Conservation (phyloP, 2,113 vertebrate species). For the Nothoprocta perdicaria region DNA sequence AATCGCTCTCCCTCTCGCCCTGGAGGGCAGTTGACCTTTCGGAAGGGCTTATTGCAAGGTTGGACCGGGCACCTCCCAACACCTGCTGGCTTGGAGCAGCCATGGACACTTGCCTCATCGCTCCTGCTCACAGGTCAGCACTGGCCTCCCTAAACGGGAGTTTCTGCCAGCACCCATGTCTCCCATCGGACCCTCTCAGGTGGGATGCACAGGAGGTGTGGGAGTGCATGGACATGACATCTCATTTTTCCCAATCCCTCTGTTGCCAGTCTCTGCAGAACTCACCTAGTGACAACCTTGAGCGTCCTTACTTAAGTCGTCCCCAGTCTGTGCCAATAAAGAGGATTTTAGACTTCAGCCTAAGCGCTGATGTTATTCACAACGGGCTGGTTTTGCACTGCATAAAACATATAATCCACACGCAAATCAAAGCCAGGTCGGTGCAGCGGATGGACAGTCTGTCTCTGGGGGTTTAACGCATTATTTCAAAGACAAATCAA, state of each 20-base stretch:
- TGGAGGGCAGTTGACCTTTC: not conserved
- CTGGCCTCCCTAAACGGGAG: accelerated
- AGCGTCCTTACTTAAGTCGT: constrained; percentile 33
- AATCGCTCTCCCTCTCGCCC: constrained; percentile 20
- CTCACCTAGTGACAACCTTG: constrained; percentile 65
- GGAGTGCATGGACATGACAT: not conserved
- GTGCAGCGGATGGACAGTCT: not conserved
- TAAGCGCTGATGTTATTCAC: constrained; percentile 26
- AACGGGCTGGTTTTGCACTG: constrained; percentile 41
- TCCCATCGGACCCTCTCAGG: not conserved
- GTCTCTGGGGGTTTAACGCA: constrained; percentile 33
- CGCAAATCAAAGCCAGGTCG: constrained; percentile 53
- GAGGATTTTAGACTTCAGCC: constrained; percentile 57
- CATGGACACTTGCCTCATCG: too few species aligned
- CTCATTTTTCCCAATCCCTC: not conserved
- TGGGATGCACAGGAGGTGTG: not conserved
- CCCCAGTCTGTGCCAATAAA: constrained; percentile 39
- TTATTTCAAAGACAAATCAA: constrained; percentile 62
- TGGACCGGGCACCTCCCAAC: not conserved
- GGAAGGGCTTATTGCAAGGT: not conserved
- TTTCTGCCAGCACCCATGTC: not conserved
- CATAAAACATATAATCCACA: constrained; percentile 61
- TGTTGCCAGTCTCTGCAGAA: not conserved
- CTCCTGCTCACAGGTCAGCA: not conserved
- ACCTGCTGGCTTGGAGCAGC: not conserved